Evolutionary conservation across 1,140 invertebrate species (phyloP), one percentile per base, ranked within the genome.

Genomic region (Acromyrmex echinatior): DNA sequence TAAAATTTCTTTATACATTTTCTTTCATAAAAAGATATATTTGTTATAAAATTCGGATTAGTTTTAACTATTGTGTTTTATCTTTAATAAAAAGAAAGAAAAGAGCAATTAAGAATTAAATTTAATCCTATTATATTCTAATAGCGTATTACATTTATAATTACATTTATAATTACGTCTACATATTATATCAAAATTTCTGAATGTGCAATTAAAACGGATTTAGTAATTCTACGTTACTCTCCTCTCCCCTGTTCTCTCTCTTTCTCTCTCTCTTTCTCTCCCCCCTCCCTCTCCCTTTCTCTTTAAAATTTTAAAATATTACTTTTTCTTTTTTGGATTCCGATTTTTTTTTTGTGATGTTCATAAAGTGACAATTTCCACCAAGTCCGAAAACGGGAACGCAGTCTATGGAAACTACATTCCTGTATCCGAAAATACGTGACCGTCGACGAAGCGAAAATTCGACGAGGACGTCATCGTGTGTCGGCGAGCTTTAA

Each of bases 381-480:
- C 0, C 0, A 21, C 35, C 28, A 56, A 58, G 65, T 70, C 35
- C 21, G 28, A 31, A 78, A 62, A 68, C 28, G 63, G 25, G 63
- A 66, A 18, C 58, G 71, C 56, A n/a, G 28, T 73, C 21, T 80
- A 65, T 35, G 63, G 35, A 56, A 81, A 73, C 45, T 79, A 28
- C 60, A 81, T 81, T 70, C 31, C 31, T 56, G 49, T 58, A 68
- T 70, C 78, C 78, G 78, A 81, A 81, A 81, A 81, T 70, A 81
- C 65, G 63, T 81, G 78, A 81, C 78, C 63, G 51, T 81, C 78
- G 78, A 58, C 51, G 78, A 81, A 28, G 18, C 31, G 65, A 70
- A 60, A 81, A 81, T 81, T 70, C 49, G 49, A 68, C 78, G 63
- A 80, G 49, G 21, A 35, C 78, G 65, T 70, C 78, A 81, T 35